Percentiles rank a stretch among this genome's conserved stretches.
These are phyloP conservation scores for Stomorhina lunata DNA, from an alignment of 2,888 invertebrate genomes.

Conservation along the genomic window DNA sequence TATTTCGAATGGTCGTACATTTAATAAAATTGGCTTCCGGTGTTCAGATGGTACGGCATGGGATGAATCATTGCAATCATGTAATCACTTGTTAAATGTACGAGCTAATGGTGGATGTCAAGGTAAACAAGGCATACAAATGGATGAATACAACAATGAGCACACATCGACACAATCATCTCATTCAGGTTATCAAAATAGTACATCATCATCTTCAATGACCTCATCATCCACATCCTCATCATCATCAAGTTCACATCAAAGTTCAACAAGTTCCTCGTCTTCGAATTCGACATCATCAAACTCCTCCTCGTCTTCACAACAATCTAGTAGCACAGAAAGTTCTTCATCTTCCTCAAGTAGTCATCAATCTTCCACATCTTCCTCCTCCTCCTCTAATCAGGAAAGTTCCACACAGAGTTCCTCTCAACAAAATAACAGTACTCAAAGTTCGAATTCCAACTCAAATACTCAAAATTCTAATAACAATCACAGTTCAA, in stretches of 20 bases:
- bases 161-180: conserved; percentile 73
- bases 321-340: conserved; percentile 66
- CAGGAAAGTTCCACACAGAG: conserved; percentile 57
- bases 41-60: conserved; percentile 90
- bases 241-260: conserved; percentile 69
- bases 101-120: conserved; percentile 82
- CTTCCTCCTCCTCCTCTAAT: conserved; percentile 62
- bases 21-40: conserved; percentile 85
- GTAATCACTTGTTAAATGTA: conserved; percentile 85
- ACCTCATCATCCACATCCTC: conserved; percentile 71
- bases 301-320: conserved; percentile 63
- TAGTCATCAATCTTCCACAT: conserved; percentile 60
- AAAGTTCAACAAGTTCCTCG: conserved; percentile 70
- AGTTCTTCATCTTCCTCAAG: conserved; percentile 56
- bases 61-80: conserved; percentile 85
- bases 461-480: conserved; percentile 44
- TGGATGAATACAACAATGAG: conserved; percentile 67
- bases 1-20: conserved; percentile 83
- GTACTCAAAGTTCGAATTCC: neutral
- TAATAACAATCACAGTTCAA: conserved; percentile 58
- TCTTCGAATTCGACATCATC: too few species aligned
- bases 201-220: conserved; percentile 68
- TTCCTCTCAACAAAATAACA: conserved; percentile 11
- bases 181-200: conserved; percentile 70
- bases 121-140: conserved; percentile 62